phyloP scores from a whole-genome alignment of 35 echinoderm and acorn worm species.

The Diadema setosum region DNA sequence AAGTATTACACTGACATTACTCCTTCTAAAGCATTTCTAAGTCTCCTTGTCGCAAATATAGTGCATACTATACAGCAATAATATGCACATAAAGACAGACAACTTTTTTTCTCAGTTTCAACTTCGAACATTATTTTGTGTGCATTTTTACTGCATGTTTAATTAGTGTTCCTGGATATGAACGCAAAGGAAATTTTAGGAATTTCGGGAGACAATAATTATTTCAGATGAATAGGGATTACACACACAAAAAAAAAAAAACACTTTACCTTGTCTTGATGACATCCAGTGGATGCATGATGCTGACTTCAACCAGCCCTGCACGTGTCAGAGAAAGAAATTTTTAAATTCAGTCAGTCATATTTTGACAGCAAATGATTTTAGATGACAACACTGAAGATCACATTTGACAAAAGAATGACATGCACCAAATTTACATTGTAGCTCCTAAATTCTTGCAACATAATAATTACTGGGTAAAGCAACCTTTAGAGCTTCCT shows the following conservation, averaged over 20 bases:
- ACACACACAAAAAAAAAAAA: too few relatives aligned
- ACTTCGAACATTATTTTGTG: too few relatives aligned
- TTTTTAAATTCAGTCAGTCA: not conserved
- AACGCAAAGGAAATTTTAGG: too few relatives aligned
- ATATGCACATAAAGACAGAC: too few relatives aligned
- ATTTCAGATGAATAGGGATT: too few relatives aligned
- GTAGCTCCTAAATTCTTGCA: not conserved
- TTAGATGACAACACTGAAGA: not conserved
- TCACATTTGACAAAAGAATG: not conserved
- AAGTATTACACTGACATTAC: not conserved
- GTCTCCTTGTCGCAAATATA: too few relatives aligned
- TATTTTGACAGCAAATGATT: not conserved
- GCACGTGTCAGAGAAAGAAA: not conserved
- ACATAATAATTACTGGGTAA: not conserved
- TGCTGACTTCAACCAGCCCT: conserved; percentile 75
- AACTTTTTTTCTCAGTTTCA: too few relatives aligned
- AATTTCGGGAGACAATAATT: too few relatives aligned
- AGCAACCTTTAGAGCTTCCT: not conserved
- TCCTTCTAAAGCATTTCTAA: not conserved
- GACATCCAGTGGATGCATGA: conserved; percentile 81
- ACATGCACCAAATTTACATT: not conserved
- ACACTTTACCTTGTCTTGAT: conserved; percentile 68
- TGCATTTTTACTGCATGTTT: too few relatives aligned
- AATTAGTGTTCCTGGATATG: too few relatives aligned
- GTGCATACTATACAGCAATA: too few relatives aligned